Evolutionary conservation across 2,797 vertebrate species (phyloP).

Genomic region (Triplophysa bombifrons): DNA sequence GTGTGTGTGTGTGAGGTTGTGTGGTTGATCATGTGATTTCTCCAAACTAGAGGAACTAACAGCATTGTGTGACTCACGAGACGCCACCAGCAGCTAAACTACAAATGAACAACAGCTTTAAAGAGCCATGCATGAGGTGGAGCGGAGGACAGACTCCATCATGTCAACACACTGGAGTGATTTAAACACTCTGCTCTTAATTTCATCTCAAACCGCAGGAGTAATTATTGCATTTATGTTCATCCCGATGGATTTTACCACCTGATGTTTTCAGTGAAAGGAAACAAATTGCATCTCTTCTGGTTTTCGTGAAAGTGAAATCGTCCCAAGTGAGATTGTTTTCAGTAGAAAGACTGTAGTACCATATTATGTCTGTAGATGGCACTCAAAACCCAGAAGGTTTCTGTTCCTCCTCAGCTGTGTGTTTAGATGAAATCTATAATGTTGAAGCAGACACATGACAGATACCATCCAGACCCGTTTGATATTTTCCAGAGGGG

Average conservation of each 20-base stretch:
- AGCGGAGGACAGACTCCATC: neutral
- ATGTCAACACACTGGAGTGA: too few relatives aligned
- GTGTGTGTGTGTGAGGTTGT: neutral
- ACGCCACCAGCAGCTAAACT: constrained; percentile 27
- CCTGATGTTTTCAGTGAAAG: constrained; percentile 15
- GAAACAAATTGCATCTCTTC: constrained; percentile 19
- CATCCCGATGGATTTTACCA: constrained; percentile 13
- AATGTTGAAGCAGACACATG: neutral
- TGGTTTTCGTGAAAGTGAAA: neutral
- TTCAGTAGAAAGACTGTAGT: neutral
- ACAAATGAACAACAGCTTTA: constrained; percentile 33
- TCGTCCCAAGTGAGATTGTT: too few relatives aligned
- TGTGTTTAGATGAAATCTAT: neutral
- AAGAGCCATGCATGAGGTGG: neutral
- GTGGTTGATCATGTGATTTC: constrained; percentile 43
- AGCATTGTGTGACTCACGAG: constrained; percentile 12
- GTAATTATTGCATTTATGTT: constrained; percentile 14
- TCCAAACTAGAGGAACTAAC: constrained; percentile 38
- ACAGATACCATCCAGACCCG: neutral
- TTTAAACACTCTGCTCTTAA: constrained; percentile 24
- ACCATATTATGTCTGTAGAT: constrained; percentile 21
- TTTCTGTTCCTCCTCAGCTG: neutral
- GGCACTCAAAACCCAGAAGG: constrained; percentile 25
- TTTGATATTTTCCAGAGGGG: neutral
- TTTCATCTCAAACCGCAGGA: constrained; percentile 35